Evolutionary conservation across 2,797 vertebrate genomes (phyloP).

Genomic region (Urocyon cinereoargenteus): DNA sequence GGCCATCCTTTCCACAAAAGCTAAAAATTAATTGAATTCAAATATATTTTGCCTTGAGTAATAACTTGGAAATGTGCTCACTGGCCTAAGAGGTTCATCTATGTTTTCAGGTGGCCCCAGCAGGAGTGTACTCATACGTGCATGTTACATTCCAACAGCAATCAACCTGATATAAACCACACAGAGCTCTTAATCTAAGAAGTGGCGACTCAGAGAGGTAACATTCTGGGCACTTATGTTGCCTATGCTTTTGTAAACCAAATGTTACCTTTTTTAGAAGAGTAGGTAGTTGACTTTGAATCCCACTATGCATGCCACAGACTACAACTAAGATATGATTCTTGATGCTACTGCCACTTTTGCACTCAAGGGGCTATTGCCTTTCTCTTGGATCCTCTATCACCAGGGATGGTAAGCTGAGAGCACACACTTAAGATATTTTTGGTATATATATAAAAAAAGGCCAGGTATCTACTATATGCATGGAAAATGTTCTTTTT

Average conservation of each 20-base stretch:
- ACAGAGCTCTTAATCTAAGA: slow-evolving; percentile 58
- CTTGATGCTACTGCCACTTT: not conserved
- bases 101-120: slow-evolving; percentile 38
- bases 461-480: not conserved
- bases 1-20: slow-evolving; percentile 53
- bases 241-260: slow-evolving; percentile 51
- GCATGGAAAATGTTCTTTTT: slow-evolving; percentile 11
- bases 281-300: slow-evolving; percentile 21
- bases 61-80: slow-evolving; percentile 75
- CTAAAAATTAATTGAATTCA: slow-evolving; percentile 71
- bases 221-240: not conserved
- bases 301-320: not conserved
- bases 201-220: slow-evolving; percentile 41
- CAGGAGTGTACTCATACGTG: slow-evolving; percentile 53
- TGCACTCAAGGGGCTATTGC: not conserved
- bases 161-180: slow-evolving; percentile 64
- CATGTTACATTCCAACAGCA: slow-evolving; percentile 44
- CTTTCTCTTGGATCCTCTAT: slow-evolving; percentile 11
- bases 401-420: not conserved
- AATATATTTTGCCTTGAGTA: slow-evolving; percentile 71
- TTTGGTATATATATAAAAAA: slow-evolving; percentile 40
- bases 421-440: not conserved
- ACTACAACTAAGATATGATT: slow-evolving; percentile 33
- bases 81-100: slow-evolving; percentile 69
- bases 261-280: slow-evolving; percentile 33